A percentile compares a stretch with the other conserved stretches of the same genome.
phyloP scores from a whole-genome alignment of 2,888 invertebrate genomes.

The Microplitis deprimator region DNA sequence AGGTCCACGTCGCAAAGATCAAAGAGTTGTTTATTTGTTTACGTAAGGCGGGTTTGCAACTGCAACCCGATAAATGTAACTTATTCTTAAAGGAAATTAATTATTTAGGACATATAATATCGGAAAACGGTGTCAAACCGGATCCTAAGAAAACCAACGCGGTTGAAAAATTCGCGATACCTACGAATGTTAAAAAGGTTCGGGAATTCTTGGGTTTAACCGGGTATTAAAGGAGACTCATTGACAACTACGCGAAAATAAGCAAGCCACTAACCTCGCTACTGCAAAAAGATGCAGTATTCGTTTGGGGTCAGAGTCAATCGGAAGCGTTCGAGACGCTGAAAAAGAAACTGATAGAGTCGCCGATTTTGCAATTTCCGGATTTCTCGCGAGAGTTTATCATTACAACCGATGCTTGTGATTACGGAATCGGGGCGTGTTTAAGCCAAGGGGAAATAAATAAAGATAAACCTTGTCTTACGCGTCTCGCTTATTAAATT shows the following conservation, averaged over 20 bases:
- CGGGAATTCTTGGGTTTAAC: constrained; percentile 38
- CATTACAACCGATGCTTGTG: not conserved
- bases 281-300: constrained; percentile 34
- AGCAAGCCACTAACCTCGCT: constrained; percentile 38
- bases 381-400: no score
- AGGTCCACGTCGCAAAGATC: not conserved
- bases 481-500: constrained; percentile 30
- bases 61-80: no score
- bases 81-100: not conserved
- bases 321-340: constrained; percentile 11
- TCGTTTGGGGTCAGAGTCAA: constrained; percentile 38
- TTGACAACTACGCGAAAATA: not conserved
- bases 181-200: not conserved
- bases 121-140: not conserved
- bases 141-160: not conserved
- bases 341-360: no score
- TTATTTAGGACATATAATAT: not conserved
- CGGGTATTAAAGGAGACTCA: constrained; percentile 42
- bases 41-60: not conserved
- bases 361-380: no score
- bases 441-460: not conserved
- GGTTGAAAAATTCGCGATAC: not conserved
- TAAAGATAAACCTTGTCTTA: constrained; percentile 12
- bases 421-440: not conserved
- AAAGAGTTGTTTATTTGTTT: not conserved